Base-by-base conservation (phyloP, 2,888 invertebrate species). In the Trachelus iudaicus region DNA sequence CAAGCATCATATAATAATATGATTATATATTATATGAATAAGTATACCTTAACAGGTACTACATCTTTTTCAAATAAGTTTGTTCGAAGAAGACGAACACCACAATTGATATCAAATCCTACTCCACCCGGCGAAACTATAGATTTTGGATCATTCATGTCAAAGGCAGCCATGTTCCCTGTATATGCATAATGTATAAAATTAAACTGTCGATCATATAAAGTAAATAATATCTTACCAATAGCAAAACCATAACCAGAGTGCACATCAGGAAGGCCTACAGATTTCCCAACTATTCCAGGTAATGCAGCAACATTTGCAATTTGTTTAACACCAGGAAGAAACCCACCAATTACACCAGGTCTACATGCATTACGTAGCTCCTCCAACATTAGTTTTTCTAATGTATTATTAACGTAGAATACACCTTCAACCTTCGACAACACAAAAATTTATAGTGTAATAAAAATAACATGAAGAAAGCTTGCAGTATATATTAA, bases 221-320 rank as follows among this genome's bases (percentile, higher is more conserved):
- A 56, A 56, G 23, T 56, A 56, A 56, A 23, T 23, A 56, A 23
- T 56, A 56, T 56, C 56, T 89, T 93, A 95, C 96, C 98, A 91
- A 99, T 99, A 23, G 99, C 99, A 94, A 99, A 99, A 76, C 99
- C 99, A 93, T 99, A 99, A 30, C 99, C 99, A 6, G 99, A 98
- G 92, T 99, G 99, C 31, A 99, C 95, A 93, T 99, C 99, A 0
- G 99, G 99, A 79, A 99, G 93, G 3, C 99, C 99, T 79, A 99
- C 96, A 1, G 99, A 99, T 85, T 92, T 94, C 74, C 97, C 97
- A 23, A 99, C 98, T 84, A 99, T 99, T 1, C 99, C 99, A 15
- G 99, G 99, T 79, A 99, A 93, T 0, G 99, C 98, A 56, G 99
- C 99, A 40, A 99, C 99, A 93, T 99, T 99, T 4, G 98, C 99